Evolutionary conservation across 2,113 vertebrate genomes (phyloP).

Genomic region (Smithornis capensis): DNA sequence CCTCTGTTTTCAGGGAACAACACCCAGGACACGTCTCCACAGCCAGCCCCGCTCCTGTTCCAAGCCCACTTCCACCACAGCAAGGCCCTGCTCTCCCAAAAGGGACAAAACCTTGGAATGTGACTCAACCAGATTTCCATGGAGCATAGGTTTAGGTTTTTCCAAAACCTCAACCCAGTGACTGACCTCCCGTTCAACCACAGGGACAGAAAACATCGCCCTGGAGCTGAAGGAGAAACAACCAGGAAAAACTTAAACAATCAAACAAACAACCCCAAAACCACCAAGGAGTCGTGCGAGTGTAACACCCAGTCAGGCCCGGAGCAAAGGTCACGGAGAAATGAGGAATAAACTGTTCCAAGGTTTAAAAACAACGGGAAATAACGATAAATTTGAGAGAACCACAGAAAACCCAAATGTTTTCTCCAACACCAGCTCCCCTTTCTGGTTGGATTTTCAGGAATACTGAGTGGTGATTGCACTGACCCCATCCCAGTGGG

Average conservation of each 20-base stretch:
- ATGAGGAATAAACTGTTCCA: background rate
- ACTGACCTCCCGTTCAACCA: background rate
- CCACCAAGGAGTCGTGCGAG: background rate
- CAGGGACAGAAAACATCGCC: background rate
- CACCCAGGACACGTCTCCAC: too few species aligned
- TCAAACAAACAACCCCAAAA: background rate
- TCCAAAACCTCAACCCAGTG: background rate
- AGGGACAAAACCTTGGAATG: background rate
- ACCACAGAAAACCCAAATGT: background rate
- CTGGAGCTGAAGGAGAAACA: background rate
- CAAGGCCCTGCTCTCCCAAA: background rate
- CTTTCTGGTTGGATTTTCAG: background rate
- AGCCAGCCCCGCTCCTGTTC: too few species aligned
- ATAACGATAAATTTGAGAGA: rapidly evolving
- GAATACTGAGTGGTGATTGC: background rate
- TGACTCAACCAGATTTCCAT: background rate
- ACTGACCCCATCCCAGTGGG: rapidly evolving
- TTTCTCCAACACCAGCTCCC: background rate
- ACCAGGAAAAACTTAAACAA: background rate
- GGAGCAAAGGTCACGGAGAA: background rate
- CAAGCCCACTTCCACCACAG: background rate
- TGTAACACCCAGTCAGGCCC: background rate
- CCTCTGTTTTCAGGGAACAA: too few species aligned
- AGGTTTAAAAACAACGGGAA: background rate
- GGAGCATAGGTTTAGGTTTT: background rate